phyloP scores from a whole-genome alignment of 2,113 vertebrate genomes.

The Pipra filicauda region DNA sequence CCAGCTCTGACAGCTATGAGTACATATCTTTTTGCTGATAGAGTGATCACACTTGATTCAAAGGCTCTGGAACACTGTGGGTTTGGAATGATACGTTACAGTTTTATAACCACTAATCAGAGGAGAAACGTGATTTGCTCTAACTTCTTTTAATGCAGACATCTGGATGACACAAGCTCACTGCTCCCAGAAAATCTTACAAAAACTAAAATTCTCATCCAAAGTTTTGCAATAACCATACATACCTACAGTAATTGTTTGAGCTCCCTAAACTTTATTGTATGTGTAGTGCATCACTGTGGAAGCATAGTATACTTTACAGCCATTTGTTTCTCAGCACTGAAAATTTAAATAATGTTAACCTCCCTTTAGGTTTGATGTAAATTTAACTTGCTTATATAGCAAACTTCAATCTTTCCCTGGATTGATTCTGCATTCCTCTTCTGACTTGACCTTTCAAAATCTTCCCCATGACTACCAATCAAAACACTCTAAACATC shows the following conservation, averaged over 20 bases:
- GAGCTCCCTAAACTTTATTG: background rate
- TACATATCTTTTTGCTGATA: background rate
- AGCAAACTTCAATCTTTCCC: background rate
- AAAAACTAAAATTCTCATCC: background rate
- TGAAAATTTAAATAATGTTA: conserved; percentile 13
- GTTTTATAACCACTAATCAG: background rate
- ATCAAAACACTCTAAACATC: conserved; percentile 35
- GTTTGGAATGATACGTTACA: background rate
- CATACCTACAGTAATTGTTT: background rate
- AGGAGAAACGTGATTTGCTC: background rate
- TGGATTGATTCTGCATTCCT: conserved; percentile 36
- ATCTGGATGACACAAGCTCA: background rate
- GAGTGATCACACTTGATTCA: conserved; percentile 36
- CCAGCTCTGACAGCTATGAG: background rate
- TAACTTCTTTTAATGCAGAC: background rate
- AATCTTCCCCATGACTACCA: conserved; percentile 45
- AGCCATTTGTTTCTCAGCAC: background rate
- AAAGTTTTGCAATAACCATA: background rate
- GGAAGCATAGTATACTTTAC: background rate
- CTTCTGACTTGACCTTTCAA: conserved; percentile 52
- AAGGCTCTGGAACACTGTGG: background rate
- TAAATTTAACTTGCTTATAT: background rate
- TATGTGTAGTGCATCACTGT: background rate
- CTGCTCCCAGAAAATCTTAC: background rate
- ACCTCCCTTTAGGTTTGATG: background rate